Conservation (phyloP, 2,113 vertebrate species). For the Brachypodius melanocephalos region DNA sequence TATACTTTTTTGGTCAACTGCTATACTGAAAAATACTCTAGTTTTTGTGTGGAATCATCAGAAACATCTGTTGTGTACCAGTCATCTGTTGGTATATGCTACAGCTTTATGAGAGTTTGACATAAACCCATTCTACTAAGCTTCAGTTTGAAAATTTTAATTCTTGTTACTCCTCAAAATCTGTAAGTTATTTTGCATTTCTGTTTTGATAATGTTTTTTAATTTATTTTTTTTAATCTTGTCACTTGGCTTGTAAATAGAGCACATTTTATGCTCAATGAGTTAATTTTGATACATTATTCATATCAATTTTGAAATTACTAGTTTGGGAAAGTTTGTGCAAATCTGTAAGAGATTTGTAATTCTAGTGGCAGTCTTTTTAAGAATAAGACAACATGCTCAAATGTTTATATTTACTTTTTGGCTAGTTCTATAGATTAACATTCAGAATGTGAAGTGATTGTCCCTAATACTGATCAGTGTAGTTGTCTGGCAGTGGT, state of each 20-base stretch:
- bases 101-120: background rate
- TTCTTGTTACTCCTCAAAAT: background rate
- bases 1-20: conserved; percentile 54
- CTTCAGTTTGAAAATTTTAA: background rate
- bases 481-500: background rate
- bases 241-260: background rate
- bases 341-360: background rate
- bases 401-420: background rate
- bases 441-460: background rate
- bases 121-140: background rate
- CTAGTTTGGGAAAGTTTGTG: background rate
- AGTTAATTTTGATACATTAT: background rate
- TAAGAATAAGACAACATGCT: background rate
- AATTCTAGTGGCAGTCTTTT: background rate
- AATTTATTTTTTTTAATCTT: background rate
- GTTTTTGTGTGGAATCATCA: background rate
- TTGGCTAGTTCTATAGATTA: background rate
- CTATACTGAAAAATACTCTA: conserved; percentile 65
- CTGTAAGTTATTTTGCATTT: background rate
- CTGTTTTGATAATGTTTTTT: background rate
- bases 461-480: background rate
- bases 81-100: background rate
- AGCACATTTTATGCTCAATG: background rate
- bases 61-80: conserved; percentile 62
- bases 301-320: background rate